Conservation (phyloP, 92 coral and sea anemone genomes). For the Porites lobata region DNA sequence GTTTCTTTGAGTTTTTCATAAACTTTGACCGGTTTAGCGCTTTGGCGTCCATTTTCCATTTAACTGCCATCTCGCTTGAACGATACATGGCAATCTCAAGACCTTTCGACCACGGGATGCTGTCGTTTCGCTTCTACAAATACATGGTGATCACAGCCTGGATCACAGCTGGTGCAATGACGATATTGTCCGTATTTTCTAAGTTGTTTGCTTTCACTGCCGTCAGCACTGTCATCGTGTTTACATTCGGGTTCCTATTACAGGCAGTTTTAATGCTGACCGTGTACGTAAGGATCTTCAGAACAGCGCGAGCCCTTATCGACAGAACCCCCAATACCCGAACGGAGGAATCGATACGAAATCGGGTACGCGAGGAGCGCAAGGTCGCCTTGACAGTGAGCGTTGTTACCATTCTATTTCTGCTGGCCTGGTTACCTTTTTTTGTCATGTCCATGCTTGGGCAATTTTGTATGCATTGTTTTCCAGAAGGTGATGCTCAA, state of each 20-base stretch:
- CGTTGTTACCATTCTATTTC: constrained; percentile 70
- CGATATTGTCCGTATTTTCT: constrained; percentile 52
- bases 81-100: constrained; percentile 67
- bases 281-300: constrained; percentile 66
- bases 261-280: constrained; percentile 55
- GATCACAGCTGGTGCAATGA: constrained; percentile 54
- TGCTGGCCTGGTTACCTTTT: constrained; percentile 80
- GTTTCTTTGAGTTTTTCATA: constrained; percentile 37
- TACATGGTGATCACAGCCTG: constrained; percentile 64
- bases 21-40: constrained; percentile 79
- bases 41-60: constrained; percentile 81
- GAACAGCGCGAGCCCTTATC: constrained; percentile 61
- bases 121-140: constrained; percentile 43
- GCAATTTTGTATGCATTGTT: constrained; percentile 53
- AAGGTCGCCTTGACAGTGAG: constrained; percentile 77
- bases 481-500: constrained; percentile 1
- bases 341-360: constrained; percentile 13
- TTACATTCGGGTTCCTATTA: constrained; percentile 59
- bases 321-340: constrained; percentile 43
- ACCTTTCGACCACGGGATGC: constrained; percentile 62
- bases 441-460: constrained; percentile 73
- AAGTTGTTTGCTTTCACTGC: background rate
- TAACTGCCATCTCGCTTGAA: constrained; percentile 75
- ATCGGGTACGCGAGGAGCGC: constrained; percentile 55
- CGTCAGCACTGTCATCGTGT: constrained; percentile 53